phyloP scores from a whole-genome alignment of 2,888 invertebrate species.

The Macroteleia sp. region DNA sequence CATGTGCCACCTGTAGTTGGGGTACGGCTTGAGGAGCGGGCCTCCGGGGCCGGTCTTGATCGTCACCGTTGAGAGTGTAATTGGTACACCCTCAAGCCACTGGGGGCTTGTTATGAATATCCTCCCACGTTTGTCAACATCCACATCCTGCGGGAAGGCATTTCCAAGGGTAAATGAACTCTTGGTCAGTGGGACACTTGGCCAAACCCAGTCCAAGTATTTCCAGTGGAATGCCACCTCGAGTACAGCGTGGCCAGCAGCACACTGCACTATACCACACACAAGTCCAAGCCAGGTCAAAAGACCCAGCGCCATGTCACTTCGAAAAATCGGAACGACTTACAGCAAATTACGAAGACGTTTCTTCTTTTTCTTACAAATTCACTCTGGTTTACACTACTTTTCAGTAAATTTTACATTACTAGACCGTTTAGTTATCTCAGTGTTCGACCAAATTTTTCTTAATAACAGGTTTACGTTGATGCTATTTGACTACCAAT shows the following conservation, averaged over 20 bases:
- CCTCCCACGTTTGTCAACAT: slow-evolving; percentile 77
- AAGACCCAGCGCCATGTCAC: slow-evolving; percentile 64
- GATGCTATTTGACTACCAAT: too few species aligned
- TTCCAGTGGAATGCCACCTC: slow-evolving; percentile 78
- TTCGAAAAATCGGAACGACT: too few species aligned
- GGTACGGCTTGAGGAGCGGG: slow-evolving; percentile 80
- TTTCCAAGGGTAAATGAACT: slow-evolving; percentile 78
- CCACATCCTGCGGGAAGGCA: slow-evolving; percentile 80
- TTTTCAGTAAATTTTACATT: too few species aligned
- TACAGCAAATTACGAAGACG: too few species aligned
- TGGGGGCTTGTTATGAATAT: slow-evolving; percentile 82
- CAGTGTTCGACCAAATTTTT: too few species aligned
- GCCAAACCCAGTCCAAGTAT: slow-evolving; percentile 78
- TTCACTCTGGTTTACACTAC: too few species aligned
- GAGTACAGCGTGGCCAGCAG: slow-evolving; percentile 61
- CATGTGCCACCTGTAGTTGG: slow-evolving; percentile 81
- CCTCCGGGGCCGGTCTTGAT: slow-evolving; percentile 74
- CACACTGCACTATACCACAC: slow-evolving; percentile 51
- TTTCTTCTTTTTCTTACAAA: too few species aligned
- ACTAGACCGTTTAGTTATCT: too few species aligned
- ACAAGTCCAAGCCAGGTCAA: slow-evolving; percentile 55
- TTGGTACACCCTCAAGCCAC: slow-evolving; percentile 81
- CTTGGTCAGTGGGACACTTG: slow-evolving; percentile 72
- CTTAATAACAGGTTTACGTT: too few species aligned
- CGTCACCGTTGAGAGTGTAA: slow-evolving; percentile 79